Percentiles rank a stretch among this genome's conserved stretches.
Evolutionary conservation across 37 sponge, comb jelly and placozoan genomes (phyloP).

Genomic region (Crambe crambe): DNA sequence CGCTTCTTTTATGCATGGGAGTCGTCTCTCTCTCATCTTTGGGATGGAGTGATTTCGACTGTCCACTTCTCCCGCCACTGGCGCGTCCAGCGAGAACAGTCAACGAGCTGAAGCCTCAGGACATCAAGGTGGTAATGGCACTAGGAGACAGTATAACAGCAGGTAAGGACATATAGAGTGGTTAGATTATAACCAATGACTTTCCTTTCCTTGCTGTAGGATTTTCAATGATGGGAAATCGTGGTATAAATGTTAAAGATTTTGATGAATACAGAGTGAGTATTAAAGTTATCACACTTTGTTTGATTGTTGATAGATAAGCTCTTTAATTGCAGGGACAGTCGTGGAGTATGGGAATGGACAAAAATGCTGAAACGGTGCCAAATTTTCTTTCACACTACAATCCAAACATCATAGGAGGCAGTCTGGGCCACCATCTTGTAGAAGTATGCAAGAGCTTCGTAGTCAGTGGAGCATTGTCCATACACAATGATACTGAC

Average conservation of each 20-base stretch:
- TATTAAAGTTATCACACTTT: slow-evolving; percentile 2
- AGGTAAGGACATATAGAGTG: slow-evolving; percentile 30
- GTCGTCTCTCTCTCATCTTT: neutral
- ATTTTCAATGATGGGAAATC: slow-evolving; percentile 68
- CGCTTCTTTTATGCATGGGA: no score
- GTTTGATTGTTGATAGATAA: neutral
- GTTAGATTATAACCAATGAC: no score
- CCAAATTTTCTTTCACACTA: slow-evolving; percentile 62
- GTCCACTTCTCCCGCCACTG: slow-evolving; percentile 72
- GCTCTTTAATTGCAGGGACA: slow-evolving; percentile 44
- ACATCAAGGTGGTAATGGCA: slow-evolving; percentile 86
- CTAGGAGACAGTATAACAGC: slow-evolving; percentile 90
- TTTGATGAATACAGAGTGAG: slow-evolving; percentile 67
- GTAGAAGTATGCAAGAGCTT: slow-evolving; percentile 39
- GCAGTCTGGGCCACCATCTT: slow-evolving; percentile 68
- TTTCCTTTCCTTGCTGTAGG: slow-evolving; percentile 25
- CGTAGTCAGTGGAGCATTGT: no score
- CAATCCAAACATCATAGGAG: slow-evolving; percentile 60
- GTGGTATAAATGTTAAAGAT: slow-evolving; percentile 36
- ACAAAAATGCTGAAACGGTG: slow-evolving; percentile 66
- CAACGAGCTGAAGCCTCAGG: slow-evolving; percentile 77
- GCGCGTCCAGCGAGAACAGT: slow-evolving; percentile 67
- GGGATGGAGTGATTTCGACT: slow-evolving; percentile 44
- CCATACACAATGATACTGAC: neutral
- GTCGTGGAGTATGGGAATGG: slow-evolving; percentile 81